These are phyloP conservation scores for Eupeodes luniger DNA, from an alignment of 2,888 invertebrate species.

Conservation along the genomic window DNA sequence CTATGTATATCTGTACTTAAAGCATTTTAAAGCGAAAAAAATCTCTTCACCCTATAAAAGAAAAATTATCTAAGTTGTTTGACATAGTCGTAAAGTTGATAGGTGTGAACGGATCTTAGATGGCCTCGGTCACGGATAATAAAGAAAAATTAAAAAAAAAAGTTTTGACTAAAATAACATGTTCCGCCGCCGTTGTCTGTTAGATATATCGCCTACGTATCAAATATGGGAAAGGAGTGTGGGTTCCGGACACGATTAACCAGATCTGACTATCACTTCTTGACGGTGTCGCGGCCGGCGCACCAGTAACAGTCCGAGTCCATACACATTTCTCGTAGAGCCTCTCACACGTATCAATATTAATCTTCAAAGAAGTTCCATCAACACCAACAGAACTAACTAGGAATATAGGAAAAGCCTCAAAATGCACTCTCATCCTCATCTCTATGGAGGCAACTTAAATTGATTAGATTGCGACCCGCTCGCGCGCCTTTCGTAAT, in stretches of 20 bases:
- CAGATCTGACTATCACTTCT: slow-evolving; percentile 44
- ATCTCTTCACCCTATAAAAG: slow-evolving; percentile 10
- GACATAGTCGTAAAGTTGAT: slow-evolving; percentile 68
- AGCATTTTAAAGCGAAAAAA: slow-evolving; percentile 21
- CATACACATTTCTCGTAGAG: neutral
- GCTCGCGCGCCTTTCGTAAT: slow-evolving; percentile 31
- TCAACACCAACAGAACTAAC: neutral
- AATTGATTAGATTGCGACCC: slow-evolving; percentile 65
- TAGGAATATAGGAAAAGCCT: slow-evolving; percentile 10
- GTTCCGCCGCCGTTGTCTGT: slow-evolving; percentile 34
- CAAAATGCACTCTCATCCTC: slow-evolving; percentile 55
- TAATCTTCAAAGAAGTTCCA: slow-evolving; percentile 34
- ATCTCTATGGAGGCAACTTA: slow-evolving; percentile 39
- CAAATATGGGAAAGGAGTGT: slow-evolving; percentile 38
- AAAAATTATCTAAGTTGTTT: slow-evolving; percentile 58
- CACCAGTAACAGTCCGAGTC: no score
- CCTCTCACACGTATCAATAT: slow-evolving; percentile 9
- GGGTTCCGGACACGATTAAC: slow-evolving; percentile 57
- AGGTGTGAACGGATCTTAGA: slow-evolving; percentile 71
- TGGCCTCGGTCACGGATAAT: slow-evolving; percentile 63
- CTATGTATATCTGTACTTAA: neutral
- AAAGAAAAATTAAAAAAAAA: slow-evolving; percentile 39
- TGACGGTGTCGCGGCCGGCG: no score
- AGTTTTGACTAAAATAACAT: slow-evolving; percentile 49
- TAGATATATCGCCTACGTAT: slow-evolving; percentile 59